Conservation (phyloP, 2,888 invertebrate genomes). For the Caenorhabditis panamensis region DNA sequence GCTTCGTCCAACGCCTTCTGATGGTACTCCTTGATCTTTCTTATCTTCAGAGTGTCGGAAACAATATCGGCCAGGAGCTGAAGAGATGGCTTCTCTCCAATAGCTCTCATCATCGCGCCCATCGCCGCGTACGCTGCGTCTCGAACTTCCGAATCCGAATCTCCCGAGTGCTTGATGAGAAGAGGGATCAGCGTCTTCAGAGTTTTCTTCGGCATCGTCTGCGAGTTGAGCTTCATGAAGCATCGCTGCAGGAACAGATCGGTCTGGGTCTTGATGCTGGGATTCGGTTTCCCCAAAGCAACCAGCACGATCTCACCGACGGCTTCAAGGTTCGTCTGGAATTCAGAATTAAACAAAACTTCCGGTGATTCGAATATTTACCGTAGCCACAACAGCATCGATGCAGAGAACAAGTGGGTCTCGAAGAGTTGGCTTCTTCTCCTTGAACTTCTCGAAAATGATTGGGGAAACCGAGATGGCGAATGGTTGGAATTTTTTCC, state of each 20-base stretch:
- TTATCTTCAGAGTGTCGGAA: slow-evolving; percentile 73
- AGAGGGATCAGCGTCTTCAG: slow-evolving; percentile 82
- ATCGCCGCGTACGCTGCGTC: slow-evolving; percentile 94
- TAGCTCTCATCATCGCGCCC: slow-evolving; percentile 93
- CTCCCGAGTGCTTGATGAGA: slow-evolving; percentile 79
- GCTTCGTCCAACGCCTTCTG: slow-evolving; percentile 87
- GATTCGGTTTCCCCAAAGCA: slow-evolving; percentile 86
- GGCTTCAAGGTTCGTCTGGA: slow-evolving; percentile 83
- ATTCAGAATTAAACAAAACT: neutral
- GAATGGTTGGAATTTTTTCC: slow-evolving; percentile 81
- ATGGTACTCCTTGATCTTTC: slow-evolving; percentile 86
- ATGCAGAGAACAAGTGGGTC: slow-evolving; percentile 93
- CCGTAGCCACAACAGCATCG: slow-evolving; percentile 85
- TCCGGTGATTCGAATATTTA: neutral
- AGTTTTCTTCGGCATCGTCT: slow-evolving; percentile 83
- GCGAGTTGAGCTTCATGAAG: slow-evolving; percentile 64
- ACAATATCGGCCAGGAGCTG: slow-evolving; percentile 66
- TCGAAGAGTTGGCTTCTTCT: too few relatives aligned
- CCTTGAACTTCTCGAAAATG: slow-evolving; percentile 95
- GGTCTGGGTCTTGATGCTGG: slow-evolving; percentile 82
- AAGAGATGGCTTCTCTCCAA: slow-evolving; percentile 91
- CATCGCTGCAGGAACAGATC: slow-evolving; percentile 73
- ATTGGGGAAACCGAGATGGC: slow-evolving; percentile 82
- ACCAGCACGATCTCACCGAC: slow-evolving; percentile 88
- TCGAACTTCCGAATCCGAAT: slow-evolving; percentile 90